Percentiles rank a stretch among this genome's conserved stretches.
Conservation (phyloP, 2,888 invertebrate species). For the Hetaerina titia region DNA sequence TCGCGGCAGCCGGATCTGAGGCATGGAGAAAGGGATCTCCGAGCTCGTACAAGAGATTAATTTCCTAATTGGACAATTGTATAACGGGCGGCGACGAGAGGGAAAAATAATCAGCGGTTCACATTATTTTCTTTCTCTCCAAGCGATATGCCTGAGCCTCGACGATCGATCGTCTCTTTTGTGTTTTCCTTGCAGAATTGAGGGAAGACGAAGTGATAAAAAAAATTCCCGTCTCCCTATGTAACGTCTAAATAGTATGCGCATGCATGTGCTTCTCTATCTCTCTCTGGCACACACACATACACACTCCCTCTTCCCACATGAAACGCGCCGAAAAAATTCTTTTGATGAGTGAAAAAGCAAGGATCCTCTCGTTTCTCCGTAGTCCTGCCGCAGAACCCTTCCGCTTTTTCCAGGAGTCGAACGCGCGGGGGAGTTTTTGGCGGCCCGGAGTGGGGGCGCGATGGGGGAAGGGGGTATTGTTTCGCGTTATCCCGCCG, state of each 20-base stretch:
- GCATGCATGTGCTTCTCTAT: background rate
- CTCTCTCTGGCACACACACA: background rate
- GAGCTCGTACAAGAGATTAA: background rate
- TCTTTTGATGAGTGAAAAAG: slow-evolving; percentile 37
- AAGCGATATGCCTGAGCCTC: background rate
- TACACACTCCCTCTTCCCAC: background rate
- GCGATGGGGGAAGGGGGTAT: background rate
- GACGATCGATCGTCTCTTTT: background rate
- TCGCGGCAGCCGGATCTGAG: background rate
- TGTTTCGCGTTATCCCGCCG: slow-evolving; percentile 41
- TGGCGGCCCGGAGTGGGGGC: background rate
- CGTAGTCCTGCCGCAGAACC: slow-evolving; percentile 22
- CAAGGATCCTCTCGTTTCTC: slow-evolving; percentile 32
- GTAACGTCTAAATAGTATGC: background rate
- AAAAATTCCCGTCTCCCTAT: background rate
- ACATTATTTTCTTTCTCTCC: background rate
- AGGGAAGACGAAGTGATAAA: background rate
- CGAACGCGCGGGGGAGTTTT: background rate
- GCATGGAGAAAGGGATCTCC: background rate
- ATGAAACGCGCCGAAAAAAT: slow-evolving; percentile 53
- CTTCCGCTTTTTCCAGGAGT: slow-evolving; percentile 37
- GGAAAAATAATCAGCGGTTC: background rate
- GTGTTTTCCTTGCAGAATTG: background rate
- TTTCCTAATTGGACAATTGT: slow-evolving; percentile 46
- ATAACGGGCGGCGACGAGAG: background rate